phyloP scores from a whole-genome alignment of 2,888 invertebrate genomes.

The Aquatica leii region DNA sequence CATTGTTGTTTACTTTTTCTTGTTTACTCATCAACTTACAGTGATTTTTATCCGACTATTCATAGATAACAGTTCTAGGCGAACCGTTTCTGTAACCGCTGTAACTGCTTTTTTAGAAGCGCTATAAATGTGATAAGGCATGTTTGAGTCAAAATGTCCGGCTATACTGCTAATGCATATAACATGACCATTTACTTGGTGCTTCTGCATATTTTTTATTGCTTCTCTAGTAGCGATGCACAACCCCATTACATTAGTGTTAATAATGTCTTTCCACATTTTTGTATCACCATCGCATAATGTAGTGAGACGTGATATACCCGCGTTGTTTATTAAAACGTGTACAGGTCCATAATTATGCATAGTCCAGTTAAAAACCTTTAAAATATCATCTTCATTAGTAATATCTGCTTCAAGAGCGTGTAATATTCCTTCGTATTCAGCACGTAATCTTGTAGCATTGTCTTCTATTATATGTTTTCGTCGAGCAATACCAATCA shows the following conservation, averaged over 20 bases:
- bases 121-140: neutral
- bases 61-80: slow-evolving; percentile 20
- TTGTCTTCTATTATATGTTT: no score
- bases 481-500: neutral
- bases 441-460: no score
- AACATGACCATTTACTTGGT: slow-evolving; percentile 35
- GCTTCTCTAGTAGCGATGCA: slow-evolving; percentile 40
- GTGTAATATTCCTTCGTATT: no score
- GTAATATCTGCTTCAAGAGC: slow-evolving; percentile 24
- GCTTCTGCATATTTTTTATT: slow-evolving; percentile 41
- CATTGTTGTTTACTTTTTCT: no score
- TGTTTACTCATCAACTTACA: no score
- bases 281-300: slow-evolving; percentile 42
- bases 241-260: slow-evolving; percentile 43
- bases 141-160: slow-evolving; percentile 10
- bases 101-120: neutral
- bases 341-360: slow-evolving; percentile 37
- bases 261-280: slow-evolving; percentile 43
- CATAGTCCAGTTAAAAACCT: slow-evolving; percentile 34
- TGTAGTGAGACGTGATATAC: slow-evolving; percentile 8
- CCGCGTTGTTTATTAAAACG: slow-evolving; percentile 41
- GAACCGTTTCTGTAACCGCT: neutral
- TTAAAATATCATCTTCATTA: slow-evolving; percentile 33
- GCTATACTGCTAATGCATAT: slow-evolving; percentile 9
- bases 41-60: slow-evolving; percentile 55